Evolutionary conservation across 2,888 invertebrate genomes (phyloP).

Genomic region (Tricholauxania praeusta): DNA sequence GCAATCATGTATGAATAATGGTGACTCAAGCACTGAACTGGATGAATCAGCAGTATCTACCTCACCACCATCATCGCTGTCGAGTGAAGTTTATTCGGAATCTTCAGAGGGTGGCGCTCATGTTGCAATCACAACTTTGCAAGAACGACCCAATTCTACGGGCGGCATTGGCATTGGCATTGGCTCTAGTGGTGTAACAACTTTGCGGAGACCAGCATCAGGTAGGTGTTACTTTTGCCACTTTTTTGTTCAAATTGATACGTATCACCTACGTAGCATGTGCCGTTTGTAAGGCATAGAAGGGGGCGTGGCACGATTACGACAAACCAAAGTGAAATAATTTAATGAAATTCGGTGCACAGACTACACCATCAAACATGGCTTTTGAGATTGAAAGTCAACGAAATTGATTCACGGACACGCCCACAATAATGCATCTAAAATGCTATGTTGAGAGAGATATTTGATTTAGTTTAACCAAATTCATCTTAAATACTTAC

Average conservation of each 20-base stretch:
- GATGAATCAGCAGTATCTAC: neutral
- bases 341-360: neutral
- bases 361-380: neutral
- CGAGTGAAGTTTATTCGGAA: slow-evolving; percentile 41
- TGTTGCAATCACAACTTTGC: neutral
- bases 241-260: neutral
- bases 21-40: slow-evolving; percentile 23
- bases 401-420: no score
- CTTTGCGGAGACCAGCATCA: slow-evolving; percentile 31
- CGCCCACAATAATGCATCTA: no score
- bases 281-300: no score
- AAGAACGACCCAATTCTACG: slow-evolving; percentile 5
- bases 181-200: neutral
- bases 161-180: slow-evolving; percentile 28
- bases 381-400: no score
- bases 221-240: slow-evolving; percentile 31
- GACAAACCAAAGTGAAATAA: no score
- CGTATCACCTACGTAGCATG: neutral
- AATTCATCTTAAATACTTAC: no score
- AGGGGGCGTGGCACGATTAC: no score
- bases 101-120: neutral
- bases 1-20: slow-evolving; percentile 36
- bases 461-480: no score
- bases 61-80: slow-evolving; percentile 43
- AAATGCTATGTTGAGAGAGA: no score